Evolutionary conservation across 64 coral and sea anemone genomes (phyloP), one percentile per base, ranked within the genome.

Genomic region (Pocillopora damicornis): DNA sequence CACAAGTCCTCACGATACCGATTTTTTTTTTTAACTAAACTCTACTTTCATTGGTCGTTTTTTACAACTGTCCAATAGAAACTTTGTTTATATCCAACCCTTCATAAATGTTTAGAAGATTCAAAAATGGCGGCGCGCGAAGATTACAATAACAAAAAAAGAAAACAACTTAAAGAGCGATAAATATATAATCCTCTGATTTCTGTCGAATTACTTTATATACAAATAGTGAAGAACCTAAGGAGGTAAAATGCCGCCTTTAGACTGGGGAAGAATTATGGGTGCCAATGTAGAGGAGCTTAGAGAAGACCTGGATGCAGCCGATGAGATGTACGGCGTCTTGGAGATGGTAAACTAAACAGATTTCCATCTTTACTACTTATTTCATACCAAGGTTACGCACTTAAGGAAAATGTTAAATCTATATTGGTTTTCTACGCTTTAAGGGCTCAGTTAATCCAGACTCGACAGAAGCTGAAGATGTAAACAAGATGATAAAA

Each of bases 181-280:
- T 83, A 58, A 89, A 51, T 86, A 23, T 86, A 15, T 59, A 51
- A 51, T 51, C 42, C 42, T 4, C 42, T 51, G 42, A 51, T 51
- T 51, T 51, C 42, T 51, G 42, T 51, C 42, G 7, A 51, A 51
- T 51, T 30, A 38, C n/a, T 37, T 69, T 45, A 20, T 75, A 18
- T 26, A 22, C 37, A 89, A 37, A 73, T 69, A 45, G 37, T 60
- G 30, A 51, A 22, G 20, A 82, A n/a, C 11, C 20, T 8, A 20
- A 20, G 8, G 42, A n/a, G 17, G 78, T 78, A 92, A 63, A 81
- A 98, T 98, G 96, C 79, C 88, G 17, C 92, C 96, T 15, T 79
- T 98, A 67, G 96, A 98, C 60, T 98, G 96, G 96, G 88, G 71
- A 75, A 89, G 79, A 87, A 78, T 98, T 15, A 92, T 98, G 87